These are phyloP conservation scores for Xenopus petersii DNA, from an alignment of 2,797 vertebrate species.

Conservation along the genomic window DNA sequence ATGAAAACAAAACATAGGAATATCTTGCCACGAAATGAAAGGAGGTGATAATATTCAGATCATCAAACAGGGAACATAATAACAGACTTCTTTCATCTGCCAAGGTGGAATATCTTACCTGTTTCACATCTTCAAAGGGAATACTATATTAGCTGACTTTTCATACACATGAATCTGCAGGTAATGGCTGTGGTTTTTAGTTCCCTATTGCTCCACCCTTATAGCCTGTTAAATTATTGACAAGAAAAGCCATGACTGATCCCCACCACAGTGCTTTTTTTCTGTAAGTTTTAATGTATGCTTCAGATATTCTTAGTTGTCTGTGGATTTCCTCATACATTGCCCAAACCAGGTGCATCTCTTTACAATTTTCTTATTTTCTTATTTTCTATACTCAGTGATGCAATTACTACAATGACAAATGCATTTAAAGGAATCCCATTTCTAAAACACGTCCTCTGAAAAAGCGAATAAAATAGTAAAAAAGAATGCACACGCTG, in stretches of 20 bases:
- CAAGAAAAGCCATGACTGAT: slow-evolving; percentile 34
- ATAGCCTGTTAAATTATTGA: slow-evolving; percentile 44
- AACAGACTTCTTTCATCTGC: slow-evolving; percentile 55
- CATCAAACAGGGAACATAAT: slow-evolving; percentile 58
- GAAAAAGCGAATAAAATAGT: too few relatives aligned
- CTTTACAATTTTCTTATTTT: too few relatives aligned
- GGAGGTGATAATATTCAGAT: slow-evolving; percentile 66
- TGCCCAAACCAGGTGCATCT: slow-evolving; percentile 68
- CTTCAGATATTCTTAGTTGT: slow-evolving; percentile 12
- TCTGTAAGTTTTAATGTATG: slow-evolving; percentile 26
- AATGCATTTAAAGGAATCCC: too few relatives aligned
- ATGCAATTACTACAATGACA: too few relatives aligned
- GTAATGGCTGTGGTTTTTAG: slow-evolving; percentile 57
- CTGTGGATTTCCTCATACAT: slow-evolving; percentile 62
- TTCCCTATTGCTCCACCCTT: slow-evolving; percentile 38
- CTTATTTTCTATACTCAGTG: too few relatives aligned
- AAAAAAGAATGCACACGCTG: too few relatives aligned
- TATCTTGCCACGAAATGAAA: slow-evolving; percentile 62
- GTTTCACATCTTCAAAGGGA: slow-evolving; percentile 51
- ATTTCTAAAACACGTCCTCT: too few relatives aligned
- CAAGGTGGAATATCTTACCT: slow-evolving; percentile 35
- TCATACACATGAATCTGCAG: slow-evolving; percentile 65
- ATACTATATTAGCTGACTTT: slow-evolving; percentile 49
- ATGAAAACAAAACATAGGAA: slow-evolving; percentile 29
- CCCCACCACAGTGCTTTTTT: slow-evolving; percentile 38